Base-by-base conservation (phyloP, 2,113 vertebrate species). In the Psettodes erumei region DNA sequence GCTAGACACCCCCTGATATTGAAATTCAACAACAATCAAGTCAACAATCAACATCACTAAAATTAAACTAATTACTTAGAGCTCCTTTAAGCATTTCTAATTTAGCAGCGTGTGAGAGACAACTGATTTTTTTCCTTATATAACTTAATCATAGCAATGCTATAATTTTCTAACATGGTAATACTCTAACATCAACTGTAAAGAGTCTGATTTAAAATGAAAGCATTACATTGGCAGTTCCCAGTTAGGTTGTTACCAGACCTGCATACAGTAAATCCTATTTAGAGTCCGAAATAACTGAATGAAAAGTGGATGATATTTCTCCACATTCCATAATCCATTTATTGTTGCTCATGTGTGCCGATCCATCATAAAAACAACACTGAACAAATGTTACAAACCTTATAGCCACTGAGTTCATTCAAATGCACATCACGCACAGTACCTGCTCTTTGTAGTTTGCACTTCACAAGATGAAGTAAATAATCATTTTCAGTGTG, bases 301-400 rank as follows among this genome's bases (percentile, higher is more conserved):
- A 58, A 70, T 78, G 53, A 75, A 71, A 82, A 67, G 35, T 67
- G 48, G 27, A 40, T 60, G 43, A 67, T 62, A 19, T 78, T 62
- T 66, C 54, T 61, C 51, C 38, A 70, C 27, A 59, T 54, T 4
- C 54, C 33, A 48, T 60, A 72, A n/a, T n/a, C n/a, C n/a, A 75
- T 80, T 54, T 78, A 75, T 82, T 79, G 62, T 50, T 18, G 53
- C 35, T 60, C 69, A 66, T 68, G 62, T 84, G 32, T 45, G 62
- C 48, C 33, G 18, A 75, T 66, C 33, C 48, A 42, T 82, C 78
- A 59, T 77, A 21, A 56, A 76, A 84, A 75, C 50, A 71, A 48
- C 51, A n/a, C 33, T 0, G 4, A 51, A 66, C 35, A 69, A 71
- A 75, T 66, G 33, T 55, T 35, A 45, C 56, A 37, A 6, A 28